phyloP scores from a whole-genome alignment of 2,113 vertebrate species.

The Uropsilus gracilis region DNA sequence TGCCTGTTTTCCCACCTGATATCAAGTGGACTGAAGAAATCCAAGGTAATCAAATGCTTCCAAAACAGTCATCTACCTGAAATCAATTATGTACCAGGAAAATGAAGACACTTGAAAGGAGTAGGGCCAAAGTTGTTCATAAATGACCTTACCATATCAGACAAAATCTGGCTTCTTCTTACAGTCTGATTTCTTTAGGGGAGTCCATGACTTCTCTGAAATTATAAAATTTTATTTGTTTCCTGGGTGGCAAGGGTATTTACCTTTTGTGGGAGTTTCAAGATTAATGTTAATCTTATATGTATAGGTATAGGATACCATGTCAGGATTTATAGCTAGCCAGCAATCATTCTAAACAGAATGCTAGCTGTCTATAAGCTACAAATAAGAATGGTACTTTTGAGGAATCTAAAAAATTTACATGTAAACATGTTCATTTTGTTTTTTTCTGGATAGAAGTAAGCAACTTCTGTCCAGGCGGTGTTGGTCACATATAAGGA shows the following conservation, averaged over 20 bases:
- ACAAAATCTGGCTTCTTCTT: not conserved
- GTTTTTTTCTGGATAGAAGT: not conserved
- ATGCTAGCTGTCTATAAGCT: not conserved
- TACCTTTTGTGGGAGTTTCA: not conserved
- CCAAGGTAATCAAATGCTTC: not conserved
- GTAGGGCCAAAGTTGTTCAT: not conserved
- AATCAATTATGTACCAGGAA: not conserved
- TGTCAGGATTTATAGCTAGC: not conserved
- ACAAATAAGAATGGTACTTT: not conserved
- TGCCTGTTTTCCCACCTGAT: too few relatives aligned
- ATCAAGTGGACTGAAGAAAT: too few relatives aligned
- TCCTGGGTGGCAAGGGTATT: not conserved
- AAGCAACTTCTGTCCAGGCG: not conserved
- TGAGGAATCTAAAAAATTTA: not conserved
- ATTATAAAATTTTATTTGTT: not conserved
- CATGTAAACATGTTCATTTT: not conserved
- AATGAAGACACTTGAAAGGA: not conserved
- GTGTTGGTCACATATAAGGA: not conserved
- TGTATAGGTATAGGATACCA: not conserved
- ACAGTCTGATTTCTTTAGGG: not conserved
- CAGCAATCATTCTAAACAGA: not conserved
- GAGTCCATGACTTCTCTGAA: not conserved
- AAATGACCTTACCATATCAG: not conserved
- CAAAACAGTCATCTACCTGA: not conserved
- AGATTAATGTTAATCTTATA: not conserved